Evolutionary conservation across 2,797 vertebrate species (phyloP), one percentile per base, ranked within the genome.

Genomic region (Cryptoblepharus egeriae): DNA sequence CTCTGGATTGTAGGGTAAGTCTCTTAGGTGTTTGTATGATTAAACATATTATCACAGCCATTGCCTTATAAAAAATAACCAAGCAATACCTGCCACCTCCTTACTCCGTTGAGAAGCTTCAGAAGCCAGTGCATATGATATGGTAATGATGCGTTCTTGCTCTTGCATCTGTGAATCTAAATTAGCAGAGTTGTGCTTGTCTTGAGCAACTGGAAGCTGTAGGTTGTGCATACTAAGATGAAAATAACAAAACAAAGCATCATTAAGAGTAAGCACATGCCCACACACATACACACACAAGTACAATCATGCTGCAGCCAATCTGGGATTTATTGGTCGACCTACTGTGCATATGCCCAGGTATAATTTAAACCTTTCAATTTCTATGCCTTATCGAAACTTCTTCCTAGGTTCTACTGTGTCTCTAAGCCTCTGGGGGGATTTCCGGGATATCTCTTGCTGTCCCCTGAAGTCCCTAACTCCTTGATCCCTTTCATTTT

Each of bases 21-120:
- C n/a, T n/a, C 73, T 68, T 11, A 85, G 58, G 87, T 87, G 76
- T 55, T 79, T 65, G 39, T 69, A 81, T 49, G 30, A 65, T 20
- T 30, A 87, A 42, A 57, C 42, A 73, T 32, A 69, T 30, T 57
- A 57, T 70, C 49, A 79, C 45, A 70, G 49, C 57, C 88, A 85
- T 88, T 91, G 86, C 88, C 91, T 89, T 83, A 89, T 90, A 88
- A 92, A 92, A 91, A 94, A 92, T 91, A 94, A 93, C 81, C 87
- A 82, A 89, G 88, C 89, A 95, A 94, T 95, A 99, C 99, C 99
- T 98, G 98, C 95, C 77, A 99, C 99, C 88, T 97, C 97, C 95
- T 98, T 99, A 96, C 98, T 98, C 94, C 98, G 98, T 92, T 98
- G 97, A 26, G 98, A 99, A 80, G 98, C 98, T 95, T 99, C 98